Conservation (phyloP, 2,113 vertebrate species). For the Rhinoptilus africanus region DNA sequence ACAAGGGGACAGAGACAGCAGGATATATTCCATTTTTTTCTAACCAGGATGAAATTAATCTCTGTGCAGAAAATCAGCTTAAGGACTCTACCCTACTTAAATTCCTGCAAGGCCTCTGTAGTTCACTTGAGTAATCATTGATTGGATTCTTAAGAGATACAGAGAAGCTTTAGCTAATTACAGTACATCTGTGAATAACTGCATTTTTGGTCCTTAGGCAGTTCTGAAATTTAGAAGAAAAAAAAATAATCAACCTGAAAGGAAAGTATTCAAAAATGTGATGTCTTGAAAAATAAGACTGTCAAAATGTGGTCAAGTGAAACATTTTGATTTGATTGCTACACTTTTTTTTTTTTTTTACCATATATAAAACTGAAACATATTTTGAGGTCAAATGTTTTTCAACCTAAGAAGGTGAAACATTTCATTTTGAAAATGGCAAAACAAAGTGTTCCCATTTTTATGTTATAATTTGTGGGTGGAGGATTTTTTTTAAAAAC, state of each 20-base stretch:
- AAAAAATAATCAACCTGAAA: neutral
- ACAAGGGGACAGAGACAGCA: neutral
- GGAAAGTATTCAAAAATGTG: neutral
- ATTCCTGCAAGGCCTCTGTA: neutral
- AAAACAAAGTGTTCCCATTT: neutral
- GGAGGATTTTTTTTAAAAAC: neutral
- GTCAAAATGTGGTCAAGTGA: neutral
- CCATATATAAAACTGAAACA: neutral
- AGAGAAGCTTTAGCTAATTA: slow-evolving; percentile 33
- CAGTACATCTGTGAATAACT: neutral
- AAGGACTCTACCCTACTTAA: neutral
- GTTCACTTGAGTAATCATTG: slow-evolving; percentile 17
- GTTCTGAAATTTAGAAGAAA: neutral
- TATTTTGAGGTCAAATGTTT: neutral
- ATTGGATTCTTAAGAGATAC: slow-evolving; percentile 11
- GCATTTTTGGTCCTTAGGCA: neutral
- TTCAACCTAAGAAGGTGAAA: neutral
- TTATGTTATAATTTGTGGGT: neutral
- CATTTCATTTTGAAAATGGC: neutral
- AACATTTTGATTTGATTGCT: neutral
- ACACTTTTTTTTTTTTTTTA: neutral
- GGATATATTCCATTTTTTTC: slow-evolving; percentile 8
- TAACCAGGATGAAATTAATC: neutral
- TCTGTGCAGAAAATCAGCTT: slow-evolving; percentile 31
- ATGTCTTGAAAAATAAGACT: neutral